Evolutionary conservation across 2,113 vertebrate genomes (phyloP), one percentile per base, ranked within the genome.

Genomic region (Cygnus atratus): DNA sequence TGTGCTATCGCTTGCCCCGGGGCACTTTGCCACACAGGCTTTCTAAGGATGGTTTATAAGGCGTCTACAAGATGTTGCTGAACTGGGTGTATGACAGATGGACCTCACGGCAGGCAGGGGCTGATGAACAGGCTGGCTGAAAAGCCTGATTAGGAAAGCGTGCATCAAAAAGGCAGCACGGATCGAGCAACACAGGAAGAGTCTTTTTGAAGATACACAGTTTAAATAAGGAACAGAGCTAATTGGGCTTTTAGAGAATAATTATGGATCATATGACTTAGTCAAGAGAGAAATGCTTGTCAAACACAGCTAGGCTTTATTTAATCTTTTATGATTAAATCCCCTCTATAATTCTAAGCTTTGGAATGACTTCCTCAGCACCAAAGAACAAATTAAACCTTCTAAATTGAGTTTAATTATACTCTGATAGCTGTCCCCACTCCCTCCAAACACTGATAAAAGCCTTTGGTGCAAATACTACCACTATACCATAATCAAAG

Each of bases 301-400:
- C 59, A 86, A 83, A 77, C 8, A 19, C 66, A 94, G 58, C 50
- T 83, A 59, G 77, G 83, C 92, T 92, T 91, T 95, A 90, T 77
- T 78, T 92, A 93, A 88, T 96, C 92, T 95, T 97, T 94, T 83
- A 82, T 89, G 73, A 94, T 92, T 95, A 95, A 97, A 87, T 94
- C 72, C 88, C 21, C 55, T 94, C 87, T 88, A 92, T 68, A 92
- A 90, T 71, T 83, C 80, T 67, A 93, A 89, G 71, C 74, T 80
- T 92, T 86, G 77, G 67, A 95, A 90, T 94, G 3, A 73, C 29
- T 81, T 77, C 66, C 81, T 96, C 33, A 84, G 35, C 73, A 73
- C 68, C 84, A 93, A 95, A 94, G 90, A 68, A 87, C 86, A 83
- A 94, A 96, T 97, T 88, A 96, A 95, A 93, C n/a, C 13, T 57